Evolutionary conservation across 2,797 vertebrate species (phyloP), one percentile per base, ranked within the genome.

Genomic region (Erpetoichthys calabaricus): DNA sequence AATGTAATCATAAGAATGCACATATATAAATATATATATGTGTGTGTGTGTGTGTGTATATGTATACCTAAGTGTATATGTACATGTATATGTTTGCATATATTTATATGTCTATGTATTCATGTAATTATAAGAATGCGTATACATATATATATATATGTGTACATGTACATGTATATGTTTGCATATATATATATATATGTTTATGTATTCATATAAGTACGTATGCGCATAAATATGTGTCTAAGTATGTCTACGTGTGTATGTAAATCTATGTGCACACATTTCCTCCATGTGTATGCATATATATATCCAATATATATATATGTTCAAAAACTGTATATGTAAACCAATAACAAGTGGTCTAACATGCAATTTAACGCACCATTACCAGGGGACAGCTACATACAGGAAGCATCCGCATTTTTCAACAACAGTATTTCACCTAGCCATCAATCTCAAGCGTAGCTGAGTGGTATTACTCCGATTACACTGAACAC

Each of bases 101-200:
- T 25, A 7, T n/a, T 50, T 45, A 56, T 57, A 50, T 57, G 58
- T 53, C n/a, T 25, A 45, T 52, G 51, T 45, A 58, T 47, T 3
- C 47, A 49, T 9, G 41, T 53, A 47, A 9, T 50, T 42, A n/a
- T 9, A 44, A 56, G 47, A 44, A 59, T 45, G 43, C 42, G 51
- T 49, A 42, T 54, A n/a, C n/a, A n/a, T 54, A 46, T 44, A 57
- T 58, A 58, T 59, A 56, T 60, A 45, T 54, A 54, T 63, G 52
- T 63, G 62, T 52, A 58, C 57, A 56, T 53, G 44, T 60, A n/a
- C n/a, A n/a, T n/a, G n/a, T n/a, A n/a, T n/a, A n/a, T n/a, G n/a
- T n/a, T n/a, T n/a, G n/a, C n/a, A n/a, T n/a, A n/a, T 57, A 51
- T 59, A 58, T 41, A 45, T n/a, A 47, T 49, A 25, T 25, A 2